Conservation (phyloP, 1,140 invertebrate species). For the Gryllus bimaculatus region DNA sequence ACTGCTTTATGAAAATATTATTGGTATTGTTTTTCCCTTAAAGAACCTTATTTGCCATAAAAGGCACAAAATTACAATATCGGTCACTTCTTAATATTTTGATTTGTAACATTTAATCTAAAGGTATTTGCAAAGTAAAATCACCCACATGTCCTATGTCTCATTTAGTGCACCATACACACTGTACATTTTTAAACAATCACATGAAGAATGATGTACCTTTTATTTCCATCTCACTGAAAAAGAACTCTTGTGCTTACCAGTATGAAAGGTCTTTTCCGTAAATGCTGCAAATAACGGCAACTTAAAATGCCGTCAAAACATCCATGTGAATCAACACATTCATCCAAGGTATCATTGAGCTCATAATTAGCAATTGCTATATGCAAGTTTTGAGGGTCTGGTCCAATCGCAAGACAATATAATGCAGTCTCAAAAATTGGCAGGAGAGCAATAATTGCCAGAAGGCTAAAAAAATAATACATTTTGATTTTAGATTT, state of each 20-base stretch:
- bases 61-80: too few relatives aligned
- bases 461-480: conserved; percentile 54
- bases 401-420: conserved; percentile 86
- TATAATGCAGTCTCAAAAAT: conserved; percentile 89
- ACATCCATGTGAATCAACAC: conserved; percentile 42
- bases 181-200: too few relatives aligned
- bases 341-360: conserved; percentile 36
- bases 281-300: conserved; percentile 59
- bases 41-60: too few relatives aligned
- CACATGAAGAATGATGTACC: too few relatives aligned
- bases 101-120: too few relatives aligned
- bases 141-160: too few relatives aligned
- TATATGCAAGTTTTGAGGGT: conserved; percentile 71
- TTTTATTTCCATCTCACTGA: too few relatives aligned
- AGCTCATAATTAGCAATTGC: conserved; percentile 80
- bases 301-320: conserved; percentile 61
- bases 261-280: conserved; percentile 48
- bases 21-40: too few relatives aligned
- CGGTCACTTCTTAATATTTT: too few relatives aligned
- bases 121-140: too few relatives aligned
- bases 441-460: conserved; percentile 85
- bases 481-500: not conserved
- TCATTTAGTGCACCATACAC: too few relatives aligned
- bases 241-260: conserved; percentile 34
- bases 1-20: too few relatives aligned